Evolutionary conservation across 30 jellyfish, hydroid and myxozoan genomes (phyloP), one percentile per base, ranked within the genome.

Genomic region (Nemopilema nomurai): DNA sequence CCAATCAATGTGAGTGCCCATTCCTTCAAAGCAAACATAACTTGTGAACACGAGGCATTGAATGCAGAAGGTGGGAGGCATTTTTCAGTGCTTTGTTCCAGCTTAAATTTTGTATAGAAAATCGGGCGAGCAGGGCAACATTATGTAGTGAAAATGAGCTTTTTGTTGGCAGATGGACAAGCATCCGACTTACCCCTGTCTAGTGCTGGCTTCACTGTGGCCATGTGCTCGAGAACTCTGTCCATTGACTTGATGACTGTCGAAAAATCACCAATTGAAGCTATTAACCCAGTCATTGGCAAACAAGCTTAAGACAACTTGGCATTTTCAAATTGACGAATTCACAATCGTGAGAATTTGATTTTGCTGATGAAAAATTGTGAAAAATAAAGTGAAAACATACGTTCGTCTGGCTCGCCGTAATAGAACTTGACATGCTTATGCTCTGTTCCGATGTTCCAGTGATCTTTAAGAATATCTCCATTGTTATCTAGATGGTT

Each of bases 401-500:
- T 76, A 94, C 99, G 83, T 51, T 94, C 97, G 49, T 83, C 97
- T 7, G 96, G 97, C 53, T 85, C 92, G 33, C 97, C 99, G 53
- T 89, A 94, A 33, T 94, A 94, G 77, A 73, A 96, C 31, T 85
- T 80, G 63, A 94, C 99, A 76, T 94, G 99, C 50, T 82, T 73
- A 80, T 94, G 99, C 67, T 89, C 90, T 18, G 99, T 94, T 49
- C 91, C 99, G 67, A 85, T 87, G 64, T 94, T 94, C 94, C 89
- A 90, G 82, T 88, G 96, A 9, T 89, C 96, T 31, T 71, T 72
- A 26, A 81, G 69, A 3, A 80, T 86, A 27, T 89, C 96, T 1
- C 99, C 99, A n/a, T 73, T 79, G 78, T 72, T 81, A 51, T 94
- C 99, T 94, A n/a, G n/a, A n/a, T n/a, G n/a, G n/a, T n/a, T n/a